These are phyloP conservation scores for Drosophila tristis DNA, from an alignment of 1,140 invertebrate species.

Conservation along the genomic window DNA sequence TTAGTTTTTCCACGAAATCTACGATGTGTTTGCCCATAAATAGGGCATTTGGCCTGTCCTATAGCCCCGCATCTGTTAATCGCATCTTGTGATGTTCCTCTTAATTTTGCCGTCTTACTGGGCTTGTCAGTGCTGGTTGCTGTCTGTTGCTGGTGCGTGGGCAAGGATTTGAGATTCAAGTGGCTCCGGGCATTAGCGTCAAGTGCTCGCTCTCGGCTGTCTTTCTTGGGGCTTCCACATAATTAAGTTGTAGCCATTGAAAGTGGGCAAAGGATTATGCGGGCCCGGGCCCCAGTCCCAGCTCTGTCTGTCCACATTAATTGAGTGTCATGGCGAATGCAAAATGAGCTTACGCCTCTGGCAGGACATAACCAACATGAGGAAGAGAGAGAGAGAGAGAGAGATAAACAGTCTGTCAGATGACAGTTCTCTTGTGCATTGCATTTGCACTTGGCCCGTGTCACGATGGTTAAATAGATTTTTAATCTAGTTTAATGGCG, in stretches of 20 bases:
- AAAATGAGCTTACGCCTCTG: slow-evolving; percentile 63
- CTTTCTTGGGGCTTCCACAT: slow-evolving; percentile 53
- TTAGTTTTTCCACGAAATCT: too few species aligned
- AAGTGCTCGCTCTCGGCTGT: slow-evolving; percentile 24
- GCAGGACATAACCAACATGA: slow-evolving; percentile 28
- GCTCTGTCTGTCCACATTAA: slow-evolving; percentile 47
- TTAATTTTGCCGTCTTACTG: slow-evolving; percentile 16
- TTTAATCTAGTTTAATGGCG: slow-evolving; percentile 35
- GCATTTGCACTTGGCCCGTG: slow-evolving; percentile 27
- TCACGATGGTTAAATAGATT: slow-evolving; percentile 11
- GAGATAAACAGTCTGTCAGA: slow-evolving; percentile 40
- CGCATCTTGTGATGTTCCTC: background rate
- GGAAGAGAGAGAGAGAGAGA: slow-evolving; percentile 1
- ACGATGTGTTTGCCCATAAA: too few species aligned
- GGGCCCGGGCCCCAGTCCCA: background rate
- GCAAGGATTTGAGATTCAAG: slow-evolving; percentile 49
- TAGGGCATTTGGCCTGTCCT: background rate
- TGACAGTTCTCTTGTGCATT: slow-evolving; percentile 21
- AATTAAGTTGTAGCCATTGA: slow-evolving; percentile 56
- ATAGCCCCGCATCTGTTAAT: background rate
- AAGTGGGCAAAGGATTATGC: slow-evolving; percentile 49
- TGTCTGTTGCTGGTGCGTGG: slow-evolving; percentile 2
- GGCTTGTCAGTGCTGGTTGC: background rate
- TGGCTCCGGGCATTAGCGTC: slow-evolving; percentile 46
- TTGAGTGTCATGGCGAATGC: slow-evolving; percentile 66